A percentile compares a stretch with the other conserved stretches of the same genome.
Evolutionary conservation across 1,140 invertebrate genomes (phyloP).

Genomic region (Cydia amplana): DNA sequence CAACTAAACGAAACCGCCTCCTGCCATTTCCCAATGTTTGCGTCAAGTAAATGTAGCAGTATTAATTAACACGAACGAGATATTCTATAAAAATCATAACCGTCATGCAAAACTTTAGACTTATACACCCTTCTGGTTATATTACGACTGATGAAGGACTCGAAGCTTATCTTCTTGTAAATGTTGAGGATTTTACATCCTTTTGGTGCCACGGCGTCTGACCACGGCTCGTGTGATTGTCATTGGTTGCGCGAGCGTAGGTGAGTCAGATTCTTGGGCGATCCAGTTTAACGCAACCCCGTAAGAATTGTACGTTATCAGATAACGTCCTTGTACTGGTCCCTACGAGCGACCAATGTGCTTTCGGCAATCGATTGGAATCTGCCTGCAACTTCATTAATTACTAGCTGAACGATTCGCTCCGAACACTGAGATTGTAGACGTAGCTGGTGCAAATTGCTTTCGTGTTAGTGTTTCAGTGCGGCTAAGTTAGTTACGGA

Average conservation of each 20-base stretch:
- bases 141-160: not conserved
- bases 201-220: not conserved
- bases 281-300: too few species aligned
- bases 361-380: not conserved
- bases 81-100: not conserved
- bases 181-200: not conserved
- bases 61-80: not conserved
- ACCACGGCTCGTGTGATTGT: not conserved
- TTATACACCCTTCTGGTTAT: not conserved
- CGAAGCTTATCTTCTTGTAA: not conserved
- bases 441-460: slow-evolving; percentile 5
- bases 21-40: not conserved
- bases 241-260: not conserved
- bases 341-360: not conserved
- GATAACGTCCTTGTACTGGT: not conserved
- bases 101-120: not conserved
- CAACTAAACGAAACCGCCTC: slow-evolving; percentile 1
- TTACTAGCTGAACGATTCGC: not conserved
- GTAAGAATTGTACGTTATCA: not conserved
- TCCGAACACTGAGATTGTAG: not conserved
- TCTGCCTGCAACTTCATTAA: not conserved
- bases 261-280: too few species aligned
- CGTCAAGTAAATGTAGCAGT: not conserved
- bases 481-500: not conserved
- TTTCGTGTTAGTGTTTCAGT: slow-evolving; percentile 6